phyloP scores from a whole-genome alignment of 2,888 invertebrate genomes.

The Malacosoma neustria region DNA sequence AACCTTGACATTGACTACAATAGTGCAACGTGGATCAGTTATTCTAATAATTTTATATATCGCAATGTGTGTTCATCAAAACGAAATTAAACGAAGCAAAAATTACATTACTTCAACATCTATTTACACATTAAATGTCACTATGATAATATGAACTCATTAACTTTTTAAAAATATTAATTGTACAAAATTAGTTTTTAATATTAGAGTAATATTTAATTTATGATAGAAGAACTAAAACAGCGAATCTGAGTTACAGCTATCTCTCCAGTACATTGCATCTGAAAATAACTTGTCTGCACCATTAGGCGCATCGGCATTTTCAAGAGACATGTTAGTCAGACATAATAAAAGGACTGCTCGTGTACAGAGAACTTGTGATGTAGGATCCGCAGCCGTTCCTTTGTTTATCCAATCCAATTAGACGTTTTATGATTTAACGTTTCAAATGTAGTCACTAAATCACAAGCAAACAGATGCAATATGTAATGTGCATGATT shows the following conservation, averaged over 20 bases:
- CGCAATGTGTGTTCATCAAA: not conserved
- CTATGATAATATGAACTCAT: too few relatives aligned
- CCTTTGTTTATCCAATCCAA: slow-evolving; percentile 8
- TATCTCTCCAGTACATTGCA: slow-evolving; percentile 16
- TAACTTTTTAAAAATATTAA: too few relatives aligned
- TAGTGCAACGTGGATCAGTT: slow-evolving; percentile 34
- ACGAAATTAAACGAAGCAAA: too few relatives aligned
- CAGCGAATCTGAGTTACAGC: not conserved
- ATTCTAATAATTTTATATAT: slow-evolving; percentile 11
- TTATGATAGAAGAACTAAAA: too few relatives aligned
- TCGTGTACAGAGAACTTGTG: slow-evolving; percentile 30
- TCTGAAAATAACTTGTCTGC: slow-evolving; percentile 48
- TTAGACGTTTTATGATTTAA: not conserved
- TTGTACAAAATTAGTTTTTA: too few relatives aligned
- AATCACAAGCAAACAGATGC: too few relatives aligned
- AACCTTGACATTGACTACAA: slow-evolving; percentile 69
- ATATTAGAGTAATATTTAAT: too few relatives aligned
- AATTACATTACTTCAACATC: too few relatives aligned
- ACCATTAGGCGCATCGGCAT: slow-evolving; percentile 39
- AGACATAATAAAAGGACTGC: slow-evolving; percentile 50
- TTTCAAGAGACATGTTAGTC: slow-evolving; percentile 53
- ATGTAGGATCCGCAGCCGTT: slow-evolving; percentile 17
- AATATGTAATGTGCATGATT: too few relatives aligned
- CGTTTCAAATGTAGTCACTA: not conserved
- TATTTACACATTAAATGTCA: too few relatives aligned